Evolutionary conservation across 2,113 vertebrate genomes (phyloP), one percentile per base, ranked within the genome.

Genomic region (Antechinus stuartii): DNA sequence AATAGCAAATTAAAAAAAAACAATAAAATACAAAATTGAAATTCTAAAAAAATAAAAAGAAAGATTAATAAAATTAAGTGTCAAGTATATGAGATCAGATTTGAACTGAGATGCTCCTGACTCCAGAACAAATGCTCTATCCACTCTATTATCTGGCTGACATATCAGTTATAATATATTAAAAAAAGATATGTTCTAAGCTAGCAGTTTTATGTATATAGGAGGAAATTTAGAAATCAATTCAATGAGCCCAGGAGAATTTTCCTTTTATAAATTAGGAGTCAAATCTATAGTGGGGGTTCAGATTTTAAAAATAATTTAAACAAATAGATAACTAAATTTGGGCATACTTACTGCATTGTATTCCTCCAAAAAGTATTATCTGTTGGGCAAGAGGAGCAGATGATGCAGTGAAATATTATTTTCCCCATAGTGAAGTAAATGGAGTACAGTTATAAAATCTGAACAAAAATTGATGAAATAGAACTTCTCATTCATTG

Each of bases 241-340:
- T 54, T 50, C 84, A 89, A 54, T n/a, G 16, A 76, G 14, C 68
- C 35, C 9, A 49, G 27, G 68, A 95, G 8, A 0, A 23, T 23
- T 53, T 25, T 95, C 55, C 25, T 26, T 30, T 54, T 50, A 42
- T 1, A 46, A 49, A 53, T 0, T 56, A 19, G 90, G 46, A 1
- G 27, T 56, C 14, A 23, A 42, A 47, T 56, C 61, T 52, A 8
- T 30, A 35, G 52, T 84, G n/a, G 26, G 14, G 25, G n/a, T n/a
- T n/a, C n/a, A 93, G 50, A 5, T 50, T 4, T 12, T 10, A 90
- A 11, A 10, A 25, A 47, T 46, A 22, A 91, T 57, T 61, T 90
- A 92, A 96, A 89, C 49, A 30, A 93, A 94, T 26, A 68, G 53
- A 54, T 84, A 57, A 25, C 91, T 84, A 91, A 84, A 22, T 93